These are phyloP conservation scores for Charanyca ferruginea DNA, from an alignment of 2,888 invertebrate species.

Conservation along the genomic window DNA sequence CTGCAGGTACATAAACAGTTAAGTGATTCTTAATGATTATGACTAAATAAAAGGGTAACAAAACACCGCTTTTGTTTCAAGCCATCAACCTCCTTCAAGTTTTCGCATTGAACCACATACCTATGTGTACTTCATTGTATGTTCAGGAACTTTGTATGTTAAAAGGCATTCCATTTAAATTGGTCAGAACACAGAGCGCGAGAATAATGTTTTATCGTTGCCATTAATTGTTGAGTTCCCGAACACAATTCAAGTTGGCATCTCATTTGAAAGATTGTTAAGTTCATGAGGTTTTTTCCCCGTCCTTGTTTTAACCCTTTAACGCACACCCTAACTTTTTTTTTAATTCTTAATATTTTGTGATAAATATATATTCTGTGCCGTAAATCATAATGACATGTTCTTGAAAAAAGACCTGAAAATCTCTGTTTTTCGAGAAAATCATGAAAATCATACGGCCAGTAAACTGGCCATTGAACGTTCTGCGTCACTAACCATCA, in stretches of 20 bases:
- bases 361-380: too few species aligned
- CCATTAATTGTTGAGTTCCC: constrained; percentile 69
- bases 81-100: not conserved
- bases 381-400: too few species aligned
- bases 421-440: too few species aligned
- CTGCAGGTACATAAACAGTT: constrained; percentile 15
- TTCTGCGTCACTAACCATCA: too few species aligned
- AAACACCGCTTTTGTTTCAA: constrained; percentile 38
- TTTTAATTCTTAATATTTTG: too few species aligned
- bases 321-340: too few species aligned
- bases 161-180: constrained; percentile 61
- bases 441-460: too few species aligned
- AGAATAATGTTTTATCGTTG: constrained; percentile 70
- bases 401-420: too few species aligned
- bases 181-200: constrained; percentile 64
- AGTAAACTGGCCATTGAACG: too few species aligned
- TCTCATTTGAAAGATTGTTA: constrained; percentile 76
- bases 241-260: constrained; percentile 65
- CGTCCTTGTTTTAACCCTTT: constrained; percentile 81
- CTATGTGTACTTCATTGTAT: constrained; percentile 62
- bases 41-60: constrained; percentile 34
- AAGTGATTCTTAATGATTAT: constrained; percentile 42
- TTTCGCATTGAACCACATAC: constrained; percentile 59
- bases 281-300: constrained; percentile 72
- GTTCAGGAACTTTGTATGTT: constrained; percentile 50